Conservation (phyloP, 64 coral and sea anemone species). For the Acropora yongei region DNA sequence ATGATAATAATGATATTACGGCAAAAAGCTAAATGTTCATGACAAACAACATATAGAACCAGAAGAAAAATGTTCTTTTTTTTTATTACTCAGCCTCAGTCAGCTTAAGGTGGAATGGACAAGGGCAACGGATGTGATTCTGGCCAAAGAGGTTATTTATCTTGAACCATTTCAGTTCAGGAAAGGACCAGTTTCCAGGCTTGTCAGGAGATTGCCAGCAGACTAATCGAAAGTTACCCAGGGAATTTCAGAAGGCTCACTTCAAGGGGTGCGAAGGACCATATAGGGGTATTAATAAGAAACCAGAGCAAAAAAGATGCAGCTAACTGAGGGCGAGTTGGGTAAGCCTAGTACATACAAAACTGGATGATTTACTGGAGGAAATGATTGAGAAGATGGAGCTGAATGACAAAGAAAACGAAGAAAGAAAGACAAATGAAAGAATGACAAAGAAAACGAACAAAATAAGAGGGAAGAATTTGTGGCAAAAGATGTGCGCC, state of each 20-base stretch:
- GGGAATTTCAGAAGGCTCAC: constrained; percentile 1
- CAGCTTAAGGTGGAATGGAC: constrained; percentile 54
- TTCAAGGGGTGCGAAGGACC: constrained; percentile 24
- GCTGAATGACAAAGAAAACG: background rate
- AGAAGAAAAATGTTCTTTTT: constrained; percentile 7
- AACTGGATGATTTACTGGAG: constrained; percentile 23
- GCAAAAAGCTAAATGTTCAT: no score
- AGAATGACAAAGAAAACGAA: constrained; percentile 65
- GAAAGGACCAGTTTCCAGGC: constrained; percentile 52
- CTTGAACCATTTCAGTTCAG: constrained; percentile 61
- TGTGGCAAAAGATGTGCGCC: constrained; percentile 27
- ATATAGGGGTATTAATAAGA: constrained; percentile 43
- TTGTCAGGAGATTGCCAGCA: constrained; percentile 38
- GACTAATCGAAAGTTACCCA: constrained; percentile 24
- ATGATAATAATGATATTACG: no score
- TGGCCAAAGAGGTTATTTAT: constrained; percentile 46
- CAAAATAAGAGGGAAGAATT: constrained; percentile 54
- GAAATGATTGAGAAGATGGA: constrained; percentile 58
- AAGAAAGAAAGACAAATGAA: background rate
- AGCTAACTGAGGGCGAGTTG: constrained; percentile 40
- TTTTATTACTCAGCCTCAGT: constrained; percentile 37
- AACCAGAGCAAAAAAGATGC: constrained; percentile 53
- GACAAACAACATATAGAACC: no score
- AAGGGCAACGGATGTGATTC: constrained; percentile 47
- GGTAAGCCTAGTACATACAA: constrained; percentile 40